A percentile compares a stretch with the other conserved stretches of the same genome.
These are phyloP conservation scores for Tachysurus vachellii DNA, from an alignment of 2,113 vertebrate species.

Conservation along the genomic window DNA sequence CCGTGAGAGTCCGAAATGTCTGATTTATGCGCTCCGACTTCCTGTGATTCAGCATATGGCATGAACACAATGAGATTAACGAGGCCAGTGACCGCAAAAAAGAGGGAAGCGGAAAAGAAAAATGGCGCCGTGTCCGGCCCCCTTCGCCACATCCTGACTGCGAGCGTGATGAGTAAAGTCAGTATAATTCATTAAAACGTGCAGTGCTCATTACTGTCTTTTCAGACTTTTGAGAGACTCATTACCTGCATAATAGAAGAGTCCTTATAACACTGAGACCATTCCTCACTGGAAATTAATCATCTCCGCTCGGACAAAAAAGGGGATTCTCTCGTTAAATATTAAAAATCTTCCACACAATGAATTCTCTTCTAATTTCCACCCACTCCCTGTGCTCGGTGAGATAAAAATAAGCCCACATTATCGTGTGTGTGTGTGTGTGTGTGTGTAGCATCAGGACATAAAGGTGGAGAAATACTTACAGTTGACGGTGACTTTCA, in stretches of 20 bases:
- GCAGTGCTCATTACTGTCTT: slow-evolving; percentile 76
- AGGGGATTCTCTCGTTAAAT: slow-evolving; percentile 79
- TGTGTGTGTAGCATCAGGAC: slow-evolving; percentile 25
- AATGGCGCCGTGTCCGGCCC: slow-evolving; percentile 58
- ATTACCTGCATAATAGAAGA: slow-evolving; percentile 82
- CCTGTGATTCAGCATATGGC: slow-evolving; percentile 62
- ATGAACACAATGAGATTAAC: slow-evolving; percentile 59
- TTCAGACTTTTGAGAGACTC: slow-evolving; percentile 79
- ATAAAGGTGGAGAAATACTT: slow-evolving; percentile 73
- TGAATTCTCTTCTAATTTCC: slow-evolving; percentile 53
- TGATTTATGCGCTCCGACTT: slow-evolving; percentile 58
- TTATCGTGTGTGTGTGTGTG: slow-evolving; percentile 29
- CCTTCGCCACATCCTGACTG: slow-evolving; percentile 62
- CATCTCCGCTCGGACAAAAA: slow-evolving; percentile 73
- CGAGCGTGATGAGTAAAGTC: slow-evolving; percentile 68
- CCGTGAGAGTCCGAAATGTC: slow-evolving; percentile 17
- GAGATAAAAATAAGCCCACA: slow-evolving; percentile 11
- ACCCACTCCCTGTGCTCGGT: slow-evolving; percentile 20
- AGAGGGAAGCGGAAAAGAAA: slow-evolving; percentile 47
- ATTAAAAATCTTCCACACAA: slow-evolving; percentile 69
- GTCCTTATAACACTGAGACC: slow-evolving; percentile 75
- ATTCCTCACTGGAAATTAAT: slow-evolving; percentile 76
- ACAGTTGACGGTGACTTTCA: slow-evolving; percentile 97
- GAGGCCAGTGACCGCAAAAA: slow-evolving; percentile 55
- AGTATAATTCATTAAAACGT: slow-evolving; percentile 78